Percentiles rank a stretch among this genome's conserved stretches.
phyloP scores from a whole-genome alignment of 2,113 vertebrate genomes.

The Hepsetus odoe region DNA sequence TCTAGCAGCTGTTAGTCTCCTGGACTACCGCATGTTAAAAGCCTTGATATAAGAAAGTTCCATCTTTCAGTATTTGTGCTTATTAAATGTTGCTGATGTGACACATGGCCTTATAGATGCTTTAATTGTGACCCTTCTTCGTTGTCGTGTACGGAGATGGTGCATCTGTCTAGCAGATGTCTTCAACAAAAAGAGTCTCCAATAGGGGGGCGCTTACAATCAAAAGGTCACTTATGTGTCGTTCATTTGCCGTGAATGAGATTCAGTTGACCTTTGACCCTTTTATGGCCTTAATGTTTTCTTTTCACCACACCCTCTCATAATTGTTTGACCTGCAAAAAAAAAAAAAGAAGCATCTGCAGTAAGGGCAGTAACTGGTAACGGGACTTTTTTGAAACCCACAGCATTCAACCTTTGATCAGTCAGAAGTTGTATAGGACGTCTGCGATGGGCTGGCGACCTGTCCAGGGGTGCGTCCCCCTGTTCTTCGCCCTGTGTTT shows the following conservation, averaged over 20 bases:
- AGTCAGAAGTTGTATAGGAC: too few species aligned
- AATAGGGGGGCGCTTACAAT: neutral
- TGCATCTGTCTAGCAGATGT: slow-evolving; percentile 21
- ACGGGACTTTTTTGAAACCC: too few species aligned
- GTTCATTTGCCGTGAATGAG: neutral
- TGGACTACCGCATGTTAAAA: too few species aligned
- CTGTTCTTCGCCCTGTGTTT: too few species aligned
- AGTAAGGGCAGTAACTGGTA: neutral
- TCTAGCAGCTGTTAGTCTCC: too few species aligned
- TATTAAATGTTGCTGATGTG: neutral
- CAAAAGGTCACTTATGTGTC: slow-evolving; percentile 19
- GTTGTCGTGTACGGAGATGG: neutral
- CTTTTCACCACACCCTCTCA: neutral
- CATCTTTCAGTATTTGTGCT: neutral
- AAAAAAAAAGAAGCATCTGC: neutral
- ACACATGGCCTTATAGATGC: neutral
- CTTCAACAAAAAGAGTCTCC: neutral
- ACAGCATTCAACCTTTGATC: too few species aligned
- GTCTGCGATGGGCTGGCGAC: too few species aligned
- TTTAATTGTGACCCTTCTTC: neutral
- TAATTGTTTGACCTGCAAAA: slow-evolving; percentile 27
- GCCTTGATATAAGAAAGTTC: too few species aligned
- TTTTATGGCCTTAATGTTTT: neutral
- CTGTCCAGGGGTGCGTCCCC: too few species aligned
- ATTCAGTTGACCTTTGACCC: slow-evolving; percentile 20